These are phyloP conservation scores for Yponomeuta plumbellus DNA, from an alignment of 2,888 invertebrate species.

Conservation along the genomic window DNA sequence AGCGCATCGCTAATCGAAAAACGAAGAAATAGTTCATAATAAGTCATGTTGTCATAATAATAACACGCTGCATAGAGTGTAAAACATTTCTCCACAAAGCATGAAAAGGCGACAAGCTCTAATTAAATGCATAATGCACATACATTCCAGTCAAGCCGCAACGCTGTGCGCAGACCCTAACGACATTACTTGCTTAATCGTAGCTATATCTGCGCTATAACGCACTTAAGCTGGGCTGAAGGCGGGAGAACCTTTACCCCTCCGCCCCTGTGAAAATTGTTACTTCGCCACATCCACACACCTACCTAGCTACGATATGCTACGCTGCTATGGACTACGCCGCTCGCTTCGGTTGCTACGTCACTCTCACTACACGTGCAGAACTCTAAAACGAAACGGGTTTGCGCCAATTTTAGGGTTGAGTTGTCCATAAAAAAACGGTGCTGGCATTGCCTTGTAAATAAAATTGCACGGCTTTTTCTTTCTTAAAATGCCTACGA, in stretches of 20 bases:
- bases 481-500: background rate
- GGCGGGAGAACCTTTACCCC: conserved; percentile 21
- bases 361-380: background rate
- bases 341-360: background rate
- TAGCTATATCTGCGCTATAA: background rate
- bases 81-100: background rate
- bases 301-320: background rate
- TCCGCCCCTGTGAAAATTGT: conserved; percentile 50
- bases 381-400: no score
- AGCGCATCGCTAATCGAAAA: no score
- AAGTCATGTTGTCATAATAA: no score
- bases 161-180: background rate
- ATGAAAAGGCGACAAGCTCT: background rate
- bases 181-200: conserved; percentile 9
- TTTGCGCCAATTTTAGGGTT: no score
- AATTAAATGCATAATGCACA: background rate
- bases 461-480: background rate
- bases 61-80: background rate
- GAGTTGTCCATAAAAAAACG: background rate
- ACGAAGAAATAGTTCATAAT: no score
- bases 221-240: background rate
- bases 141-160: background rate
- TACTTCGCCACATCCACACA: conserved; percentile 29
- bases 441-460: no score
- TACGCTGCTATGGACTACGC: background rate